Conservation (phyloP, 2,888 invertebrate species). For the Reticulitermes lucifugus region DNA sequence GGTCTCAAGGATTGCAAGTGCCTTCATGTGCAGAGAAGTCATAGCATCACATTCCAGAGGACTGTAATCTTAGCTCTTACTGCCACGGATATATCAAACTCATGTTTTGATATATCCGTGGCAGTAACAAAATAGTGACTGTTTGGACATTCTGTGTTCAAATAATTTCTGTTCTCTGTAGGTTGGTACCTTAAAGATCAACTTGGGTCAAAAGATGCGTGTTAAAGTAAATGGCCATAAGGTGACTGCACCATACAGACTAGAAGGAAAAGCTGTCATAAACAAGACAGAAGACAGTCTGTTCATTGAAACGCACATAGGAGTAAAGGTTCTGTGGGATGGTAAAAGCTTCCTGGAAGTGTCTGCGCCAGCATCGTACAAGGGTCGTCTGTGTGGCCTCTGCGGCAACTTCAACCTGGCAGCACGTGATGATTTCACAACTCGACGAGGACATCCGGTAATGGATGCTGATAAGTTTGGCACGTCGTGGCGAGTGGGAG, state of each 20-base stretch:
- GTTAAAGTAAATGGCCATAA: slow-evolving; percentile 87
- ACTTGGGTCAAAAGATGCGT: slow-evolving; percentile 86
- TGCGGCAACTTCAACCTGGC: slow-evolving; percentile 95
- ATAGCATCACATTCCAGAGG: too few species aligned
- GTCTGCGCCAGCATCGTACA: slow-evolving; percentile 79
- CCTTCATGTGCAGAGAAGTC: too few species aligned
- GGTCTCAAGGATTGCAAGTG: too few species aligned
- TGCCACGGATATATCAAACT: too few species aligned
- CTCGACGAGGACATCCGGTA: slow-evolving; percentile 74
- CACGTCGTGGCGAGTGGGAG: slow-evolving; percentile 91
- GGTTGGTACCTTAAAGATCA: slow-evolving; percentile 78
- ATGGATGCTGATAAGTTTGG: slow-evolving; percentile 80
- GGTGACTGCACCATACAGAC: slow-evolving; percentile 76
- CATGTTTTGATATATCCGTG: too few species aligned
- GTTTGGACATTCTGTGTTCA: too few species aligned
- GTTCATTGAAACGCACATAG: slow-evolving; percentile 76
- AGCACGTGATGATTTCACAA: slow-evolving; percentile 85
- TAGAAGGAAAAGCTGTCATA: slow-evolving; percentile 60
- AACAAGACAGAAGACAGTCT: slow-evolving; percentile 76
- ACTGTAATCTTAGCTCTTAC: too few species aligned
- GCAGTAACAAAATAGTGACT: too few species aligned
- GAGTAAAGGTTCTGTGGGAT: slow-evolving; percentile 91
- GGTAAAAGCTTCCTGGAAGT: slow-evolving; percentile 92
- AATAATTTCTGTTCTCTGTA: slow-evolving; percentile 49
- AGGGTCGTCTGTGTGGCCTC: slow-evolving; percentile 85